Evolutionary conservation across 2,113 vertebrate species (phyloP), one percentile per base, ranked within the genome.

Genomic region (Eretmochelys imbricata): DNA sequence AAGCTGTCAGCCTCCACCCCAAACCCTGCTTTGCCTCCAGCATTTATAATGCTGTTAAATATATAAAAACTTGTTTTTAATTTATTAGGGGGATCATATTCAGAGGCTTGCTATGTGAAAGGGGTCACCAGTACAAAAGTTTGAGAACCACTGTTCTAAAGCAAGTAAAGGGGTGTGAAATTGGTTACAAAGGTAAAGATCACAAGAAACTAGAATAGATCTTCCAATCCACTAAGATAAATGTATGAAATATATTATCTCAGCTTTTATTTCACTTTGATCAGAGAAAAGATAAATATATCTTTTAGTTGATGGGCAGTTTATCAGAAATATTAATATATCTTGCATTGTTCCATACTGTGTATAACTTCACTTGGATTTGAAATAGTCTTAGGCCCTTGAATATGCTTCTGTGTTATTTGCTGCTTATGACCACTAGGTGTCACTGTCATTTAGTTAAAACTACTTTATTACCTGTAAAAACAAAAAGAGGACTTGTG

Each of bases 181-280:
- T 78, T 8, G 16, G 8, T 38, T 72, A 8, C 11, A 51, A 89
- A 62, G 7, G 35, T 38, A 13, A 5, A 4, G 27, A 80, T 89
- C 46, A 27, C 17, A 6, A 46, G 38, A 42, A 27, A 5, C 22
- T 84, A 2, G 51, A 53, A 38, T 22, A 29, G 25, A 17, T 72
- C 35, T 82, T 10, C 22, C 27, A 38, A 46, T 65, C 17, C 22
- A 0, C 2, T 46, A 1, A 20, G 12, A 54, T 50, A 53, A n/a
- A 29, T 1, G 5, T 6, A 1, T 46, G 0, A 0, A 79, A 29
- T 72, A 4, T 5, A 27, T 19, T 0, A 76, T 46, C 48, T 29
- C 49, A 51, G 5, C 2, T 0, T 0, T 2, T 8, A 49, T n/a
- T n/a, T n/a, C n/a, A n/a, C n/a, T n/a, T n/a, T n/a, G n/a, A n/a